A percentile compares a stretch with the other conserved stretches of the same genome.
phyloP scores from a whole-genome alignment of 2,888 invertebrate genomes.

The Meloe dianella region DNA sequence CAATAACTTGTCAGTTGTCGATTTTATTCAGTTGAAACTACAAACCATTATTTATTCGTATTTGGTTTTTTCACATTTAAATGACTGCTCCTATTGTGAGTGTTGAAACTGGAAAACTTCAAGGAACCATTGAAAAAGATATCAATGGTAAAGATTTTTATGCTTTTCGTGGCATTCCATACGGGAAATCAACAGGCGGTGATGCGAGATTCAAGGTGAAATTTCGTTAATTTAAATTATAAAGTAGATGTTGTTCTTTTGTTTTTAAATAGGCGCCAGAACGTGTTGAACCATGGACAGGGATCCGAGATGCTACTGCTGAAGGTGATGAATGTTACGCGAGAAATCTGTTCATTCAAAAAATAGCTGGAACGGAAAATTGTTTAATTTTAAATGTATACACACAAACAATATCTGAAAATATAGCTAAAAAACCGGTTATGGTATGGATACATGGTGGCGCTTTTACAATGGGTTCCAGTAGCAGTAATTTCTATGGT shows the following conservation, averaged over 20 bases:
- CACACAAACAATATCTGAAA: conserved; percentile 13
- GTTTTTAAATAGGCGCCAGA: conserved; percentile 50
- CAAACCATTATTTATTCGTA: too few species aligned
- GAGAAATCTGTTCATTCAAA: conserved; percentile 46
- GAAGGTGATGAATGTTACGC: conserved; percentile 50
- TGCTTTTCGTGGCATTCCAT: neutral
- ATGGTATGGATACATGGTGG: conserved; percentile 61
- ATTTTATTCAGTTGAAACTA: too few species aligned
- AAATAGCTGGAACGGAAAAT: conserved; percentile 44
- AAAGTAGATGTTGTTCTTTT: neutral
- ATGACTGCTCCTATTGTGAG: neutral
- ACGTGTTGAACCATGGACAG: conserved; percentile 54
- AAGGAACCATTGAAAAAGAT: neutral
- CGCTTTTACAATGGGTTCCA: conserved; percentile 53
- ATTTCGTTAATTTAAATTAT: neutral
- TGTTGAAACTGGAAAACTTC: neutral
- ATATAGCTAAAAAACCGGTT: conserved; percentile 47
- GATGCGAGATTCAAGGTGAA: neutral
- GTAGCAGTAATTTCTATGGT: conserved; percentile 48
- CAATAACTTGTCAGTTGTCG: too few species aligned
- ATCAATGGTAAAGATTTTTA: neutral
- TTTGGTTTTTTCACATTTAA: too few species aligned
- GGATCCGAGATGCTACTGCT: conserved; percentile 51
- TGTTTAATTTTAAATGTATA: conserved; percentile 22
- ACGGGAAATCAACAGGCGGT: neutral